These are phyloP conservation scores for Melangyna quadrimaculata DNA, from an alignment of 2,888 invertebrate genomes.

Conservation along the genomic window DNA sequence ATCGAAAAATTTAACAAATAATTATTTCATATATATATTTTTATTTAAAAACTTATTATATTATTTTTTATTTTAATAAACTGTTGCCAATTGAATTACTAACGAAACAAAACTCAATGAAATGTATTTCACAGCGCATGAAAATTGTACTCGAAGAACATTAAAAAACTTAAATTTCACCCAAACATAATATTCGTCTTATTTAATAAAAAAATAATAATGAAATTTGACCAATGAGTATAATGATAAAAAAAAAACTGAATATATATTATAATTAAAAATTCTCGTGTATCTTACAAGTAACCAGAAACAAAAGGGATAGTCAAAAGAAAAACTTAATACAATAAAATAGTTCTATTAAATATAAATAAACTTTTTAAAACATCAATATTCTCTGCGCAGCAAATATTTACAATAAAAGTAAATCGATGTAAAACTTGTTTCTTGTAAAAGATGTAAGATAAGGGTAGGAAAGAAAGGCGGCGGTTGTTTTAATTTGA, in stretches of 20 bases:
- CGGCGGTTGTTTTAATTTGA: slow-evolving; percentile 18
- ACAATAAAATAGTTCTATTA: slow-evolving; percentile 45
- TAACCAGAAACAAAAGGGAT: slow-evolving; percentile 31
- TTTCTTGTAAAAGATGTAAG: slow-evolving; percentile 8
- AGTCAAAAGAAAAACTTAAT: slow-evolving; percentile 34
- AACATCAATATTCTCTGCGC: slow-evolving; percentile 31
- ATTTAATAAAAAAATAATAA: background rate
- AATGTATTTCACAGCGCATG: slow-evolving; percentile 19
- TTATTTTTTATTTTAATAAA: background rate
- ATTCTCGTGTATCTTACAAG: slow-evolving; percentile 19
- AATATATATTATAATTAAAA: slow-evolving; percentile 2
- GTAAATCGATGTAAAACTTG: slow-evolving; percentile 44
- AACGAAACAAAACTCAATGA: background rate
- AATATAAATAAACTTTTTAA: slow-evolving; percentile 37
- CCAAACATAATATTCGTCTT: background rate
- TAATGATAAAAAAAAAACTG: background rate
- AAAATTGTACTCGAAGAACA: slow-evolving; percentile 8
- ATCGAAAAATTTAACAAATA: background rate
- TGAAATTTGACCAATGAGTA: background rate
- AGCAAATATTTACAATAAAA: slow-evolving; percentile 69
- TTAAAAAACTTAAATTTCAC: background rate
- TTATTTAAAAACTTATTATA: background rate
- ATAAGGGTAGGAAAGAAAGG: background rate
- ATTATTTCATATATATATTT: background rate
- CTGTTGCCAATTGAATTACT: background rate